These are phyloP conservation scores for Adelosebastes latens DNA, from an alignment of 2,797 vertebrate species.

Conservation along the genomic window DNA sequence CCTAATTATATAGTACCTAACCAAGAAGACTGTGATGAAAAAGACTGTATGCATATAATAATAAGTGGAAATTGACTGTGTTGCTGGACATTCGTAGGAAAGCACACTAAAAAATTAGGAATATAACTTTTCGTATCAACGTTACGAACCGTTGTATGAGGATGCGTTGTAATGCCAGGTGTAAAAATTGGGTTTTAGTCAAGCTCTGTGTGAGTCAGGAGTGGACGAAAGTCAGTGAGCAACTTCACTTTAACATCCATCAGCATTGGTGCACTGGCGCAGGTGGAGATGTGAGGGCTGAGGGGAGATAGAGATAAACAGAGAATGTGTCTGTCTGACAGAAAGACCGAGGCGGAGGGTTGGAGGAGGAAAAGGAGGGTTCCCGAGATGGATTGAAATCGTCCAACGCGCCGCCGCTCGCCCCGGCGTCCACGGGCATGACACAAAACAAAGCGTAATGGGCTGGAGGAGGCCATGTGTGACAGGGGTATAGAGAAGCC, in stretches of 20 bases:
- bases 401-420: conserved; percentile 43
- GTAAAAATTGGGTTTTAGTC: neutral
- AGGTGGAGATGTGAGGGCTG: conserved; percentile 31
- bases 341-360: neutral
- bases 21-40: no score
- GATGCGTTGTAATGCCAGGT: neutral
- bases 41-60: no score
- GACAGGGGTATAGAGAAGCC: conserved; percentile 67
- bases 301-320: conserved; percentile 40
- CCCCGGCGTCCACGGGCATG: conserved; percentile 61
- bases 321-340: conserved; percentile 36
- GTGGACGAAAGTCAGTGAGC: neutral
- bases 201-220: neutral
- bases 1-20: no score
- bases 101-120: no score
- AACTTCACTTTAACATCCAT: conserved; percentile 26
- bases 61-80: no score
- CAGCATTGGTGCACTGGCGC: neutral
- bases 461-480: conserved; percentile 77
- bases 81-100: no score
- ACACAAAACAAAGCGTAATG: conserved; percentile 80
- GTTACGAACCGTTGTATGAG: no score
- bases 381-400: conserved; percentile 69
- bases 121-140: no score
- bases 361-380: conserved; percentile 11